phyloP scores from a whole-genome alignment of 2,888 invertebrate species.

The Elysia crispata region DNA sequence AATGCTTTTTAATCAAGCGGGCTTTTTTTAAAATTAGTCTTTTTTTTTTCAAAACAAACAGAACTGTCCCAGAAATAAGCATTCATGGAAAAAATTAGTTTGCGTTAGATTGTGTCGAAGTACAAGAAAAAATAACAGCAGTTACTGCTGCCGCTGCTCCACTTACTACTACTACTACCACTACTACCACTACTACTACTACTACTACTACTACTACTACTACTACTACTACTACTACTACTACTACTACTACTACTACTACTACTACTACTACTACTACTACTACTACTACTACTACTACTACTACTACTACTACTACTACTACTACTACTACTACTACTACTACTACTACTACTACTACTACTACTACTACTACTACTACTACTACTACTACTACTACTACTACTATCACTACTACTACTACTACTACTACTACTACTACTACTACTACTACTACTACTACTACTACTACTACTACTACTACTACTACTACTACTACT shows the following conservation, averaged over 20 bases:
- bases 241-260: slow-evolving; percentile 46
- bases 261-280: slow-evolving; percentile 39
- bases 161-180: slow-evolving; percentile 38
- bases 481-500: slow-evolving; percentile 43
- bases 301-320: slow-evolving; percentile 45
- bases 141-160: too few species aligned
- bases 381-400: neutral
- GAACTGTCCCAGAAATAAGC: too few species aligned
- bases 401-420: neutral
- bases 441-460: slow-evolving; percentile 26
- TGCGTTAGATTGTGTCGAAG: too few species aligned
- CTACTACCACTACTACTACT: slow-evolving; percentile 40
- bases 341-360: slow-evolving; percentile 46
- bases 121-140: too few species aligned
- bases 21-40: too few species aligned
- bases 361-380: slow-evolving; percentile 19
- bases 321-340: slow-evolving; percentile 45
- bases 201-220: slow-evolving; percentile 46
- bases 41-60: too few species aligned
- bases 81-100: too few species aligned
- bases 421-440: slow-evolving; percentile 33
- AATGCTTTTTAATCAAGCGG: too few species aligned
- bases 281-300: slow-evolving; percentile 42
- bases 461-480: slow-evolving; percentile 28
- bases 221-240: slow-evolving; percentile 45